These are phyloP conservation scores for Danio choprae DNA, from an alignment of 2,797 vertebrate genomes.

Conservation along the genomic window DNA sequence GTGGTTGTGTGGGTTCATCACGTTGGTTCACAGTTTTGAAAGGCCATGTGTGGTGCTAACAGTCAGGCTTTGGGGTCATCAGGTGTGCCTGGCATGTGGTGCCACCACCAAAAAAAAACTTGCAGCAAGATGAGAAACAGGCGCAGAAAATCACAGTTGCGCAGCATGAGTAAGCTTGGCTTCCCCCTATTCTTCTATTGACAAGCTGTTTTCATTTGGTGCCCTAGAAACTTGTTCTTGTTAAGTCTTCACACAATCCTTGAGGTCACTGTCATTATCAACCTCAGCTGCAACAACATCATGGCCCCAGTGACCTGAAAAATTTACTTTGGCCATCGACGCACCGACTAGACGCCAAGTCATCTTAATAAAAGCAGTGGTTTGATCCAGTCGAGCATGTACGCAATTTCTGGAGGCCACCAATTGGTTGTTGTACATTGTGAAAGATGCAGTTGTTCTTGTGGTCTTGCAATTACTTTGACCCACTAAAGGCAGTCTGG, in stretches of 20 bases:
- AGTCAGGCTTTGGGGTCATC: background rate
- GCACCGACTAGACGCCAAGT: background rate
- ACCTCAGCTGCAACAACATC: constrained; percentile 12
- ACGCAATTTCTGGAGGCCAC: constrained; percentile 22
- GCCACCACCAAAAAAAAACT: constrained; percentile 43
- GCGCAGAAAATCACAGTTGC: constrained; percentile 68
- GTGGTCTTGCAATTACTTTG: background rate
- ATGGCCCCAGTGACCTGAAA: background rate
- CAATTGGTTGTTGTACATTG: constrained; percentile 34
- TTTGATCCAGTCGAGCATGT: constrained; percentile 20
- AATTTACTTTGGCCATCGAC: background rate
- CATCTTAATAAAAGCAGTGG: constrained; percentile 40
- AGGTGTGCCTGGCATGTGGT: constrained; percentile 58
- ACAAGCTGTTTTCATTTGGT: constrained; percentile 70
- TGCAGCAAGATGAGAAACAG: constrained; percentile 47
- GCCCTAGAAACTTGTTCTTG: constrained; percentile 58
- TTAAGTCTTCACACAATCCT: constrained; percentile 60
- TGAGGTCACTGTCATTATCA: constrained; percentile 38
- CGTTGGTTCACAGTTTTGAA: background rate
- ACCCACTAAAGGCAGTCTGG: background rate
- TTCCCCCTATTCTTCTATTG: constrained; percentile 54
- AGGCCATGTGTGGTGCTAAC: background rate
- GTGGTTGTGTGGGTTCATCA: constrained; percentile 1
- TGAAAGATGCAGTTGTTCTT: constrained; percentile 9
- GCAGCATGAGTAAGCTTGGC: constrained; percentile 59